Evolutionary conservation across 2,797 vertebrate genomes (phyloP), one percentile per base, ranked within the genome.

Genomic region (Anguilla megastoma): DNA sequence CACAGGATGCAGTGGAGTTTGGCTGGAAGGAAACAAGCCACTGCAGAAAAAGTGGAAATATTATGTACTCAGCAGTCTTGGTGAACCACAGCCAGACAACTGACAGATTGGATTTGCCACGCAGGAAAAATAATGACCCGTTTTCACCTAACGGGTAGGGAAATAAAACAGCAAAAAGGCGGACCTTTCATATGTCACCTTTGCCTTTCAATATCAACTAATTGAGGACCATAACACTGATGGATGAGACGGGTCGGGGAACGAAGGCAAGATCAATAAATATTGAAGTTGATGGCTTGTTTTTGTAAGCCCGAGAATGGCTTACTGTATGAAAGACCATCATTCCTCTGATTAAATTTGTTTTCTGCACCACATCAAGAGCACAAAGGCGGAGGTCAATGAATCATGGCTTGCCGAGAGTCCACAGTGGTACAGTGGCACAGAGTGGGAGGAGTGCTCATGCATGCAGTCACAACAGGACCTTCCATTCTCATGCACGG

Each of bases 281-380:
- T 54, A 86, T 86, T 84, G 82, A 89, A 87, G 84, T 87, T 86
- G 84, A 88, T 86, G 87, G 36, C 80, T 89, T 88, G 86, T 84
- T 88, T 84, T 76, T 88, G 71, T 48, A 14, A 82, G 85, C 85
- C 36, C 41, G 60, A 84, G 90, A 71, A 63, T 45, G 80, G 85
- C 54, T 60, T 80, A 85, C 27, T n/a, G 41, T 71, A 30, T 41
- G 56, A 76, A 88, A 82, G 60, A 48, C n/a, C n/a, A 84, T 86
- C 60, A 79, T 27, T 36, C 66, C 84, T 83, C 76, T 82, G 56
- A 82, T 83, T 87, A 63, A 82, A 82, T 82, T 54, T 82, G 86
- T 18, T 87, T 58, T 60, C 74, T 80, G 36, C 87, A 84, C 79
- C 82, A 84, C 14, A 63, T 33, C 58, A 87, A 85, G 21, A 54